phyloP scores from a whole-genome alignment of 1,140 invertebrate species.

The Drosophila rufa region DNA sequence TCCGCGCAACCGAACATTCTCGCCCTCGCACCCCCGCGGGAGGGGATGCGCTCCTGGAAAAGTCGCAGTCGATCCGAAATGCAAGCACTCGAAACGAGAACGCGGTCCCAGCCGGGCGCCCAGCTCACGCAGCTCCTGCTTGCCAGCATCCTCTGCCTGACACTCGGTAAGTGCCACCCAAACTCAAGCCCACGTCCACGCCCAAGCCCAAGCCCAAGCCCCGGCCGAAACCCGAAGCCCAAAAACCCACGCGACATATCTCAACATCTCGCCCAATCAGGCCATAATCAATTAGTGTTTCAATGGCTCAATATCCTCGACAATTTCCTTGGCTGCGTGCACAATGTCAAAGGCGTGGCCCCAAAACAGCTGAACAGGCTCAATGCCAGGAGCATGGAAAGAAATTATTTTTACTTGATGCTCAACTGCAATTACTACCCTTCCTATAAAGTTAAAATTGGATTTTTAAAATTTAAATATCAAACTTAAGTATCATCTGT shows the following conservation, averaged over 20 bases:
- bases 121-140: slow-evolving; percentile 66
- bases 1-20: slow-evolving; percentile 77
- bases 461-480: too few relatives aligned
- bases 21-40: slow-evolving; percentile 21
- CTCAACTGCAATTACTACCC: not conserved
- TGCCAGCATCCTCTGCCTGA: slow-evolving; percentile 62
- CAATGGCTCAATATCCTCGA: slow-evolving; percentile 38
- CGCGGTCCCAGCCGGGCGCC: slow-evolving; percentile 38
- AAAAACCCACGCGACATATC: not conserved
- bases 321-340: slow-evolving; percentile 30
- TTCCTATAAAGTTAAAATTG: not conserved
- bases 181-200: not conserved
- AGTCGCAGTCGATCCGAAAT: slow-evolving; percentile 69
- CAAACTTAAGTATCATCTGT: too few relatives aligned
- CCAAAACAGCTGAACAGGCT: slow-evolving; percentile 3
- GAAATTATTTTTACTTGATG: not conserved
- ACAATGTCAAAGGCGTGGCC: slow-evolving; percentile 36
- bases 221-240: not conserved
- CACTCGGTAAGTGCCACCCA: slow-evolving; percentile 65
- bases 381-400: slow-evolving; percentile 3
- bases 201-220: not conserved
- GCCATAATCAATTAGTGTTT: slow-evolving; percentile 40
- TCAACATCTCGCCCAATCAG: slow-evolving; percentile 13
- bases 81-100: slow-evolving; percentile 56
- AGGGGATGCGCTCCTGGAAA: slow-evolving; percentile 68